A percentile compares a stretch with the other conserved stretches of the same genome.
These are phyloP conservation scores for Ceratitis capitata DNA, from an alignment of 1,140 invertebrate genomes.

Conservation along the genomic window DNA sequence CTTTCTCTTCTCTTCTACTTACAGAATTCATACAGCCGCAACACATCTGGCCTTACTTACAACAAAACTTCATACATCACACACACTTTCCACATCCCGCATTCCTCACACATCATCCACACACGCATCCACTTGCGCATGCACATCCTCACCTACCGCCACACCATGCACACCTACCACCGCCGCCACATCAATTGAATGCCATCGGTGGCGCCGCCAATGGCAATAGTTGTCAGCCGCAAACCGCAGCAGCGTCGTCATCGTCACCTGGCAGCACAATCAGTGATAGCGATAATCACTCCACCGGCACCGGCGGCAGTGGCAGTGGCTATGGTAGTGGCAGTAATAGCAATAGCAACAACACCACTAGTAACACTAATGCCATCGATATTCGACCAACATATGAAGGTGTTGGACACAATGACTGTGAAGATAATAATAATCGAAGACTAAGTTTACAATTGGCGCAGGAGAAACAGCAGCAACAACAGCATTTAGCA, in stretches of 20 bases:
- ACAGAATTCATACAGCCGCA: slow-evolving; percentile 65
- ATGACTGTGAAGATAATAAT: slow-evolving; percentile 55
- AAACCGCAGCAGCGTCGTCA: slow-evolving; percentile 59
- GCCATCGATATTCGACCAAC: neutral
- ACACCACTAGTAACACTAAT: slow-evolving; percentile 39
- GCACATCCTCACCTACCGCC: slow-evolving; percentile 48
- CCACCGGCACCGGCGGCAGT: slow-evolving; percentile 48
- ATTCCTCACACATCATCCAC: slow-evolving; percentile 51
- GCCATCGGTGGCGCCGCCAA: slow-evolving; percentile 50
- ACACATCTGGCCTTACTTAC: slow-evolving; percentile 66
- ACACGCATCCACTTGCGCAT: slow-evolving; percentile 2
- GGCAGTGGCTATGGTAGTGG: slow-evolving; percentile 20
- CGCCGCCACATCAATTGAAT: slow-evolving; percentile 48
- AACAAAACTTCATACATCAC: slow-evolving; percentile 65
- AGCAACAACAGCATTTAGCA: slow-evolving; percentile 39
- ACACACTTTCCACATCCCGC: slow-evolving; percentile 53
- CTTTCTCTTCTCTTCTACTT: neutral
- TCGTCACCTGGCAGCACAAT: slow-evolving; percentile 65
- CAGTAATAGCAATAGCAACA: slow-evolving; percentile 38
- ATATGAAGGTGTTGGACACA: slow-evolving; percentile 40
- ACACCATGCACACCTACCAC: slow-evolving; percentile 55
- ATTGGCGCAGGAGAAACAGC: slow-evolving; percentile 47
- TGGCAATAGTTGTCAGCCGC: slow-evolving; percentile 65
- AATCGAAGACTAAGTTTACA: slow-evolving; percentile 63
- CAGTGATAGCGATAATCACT: slow-evolving; percentile 66